Evolutionary conservation across 2,888 invertebrate genomes (phyloP), one percentile per base, ranked within the genome.

Genomic region (Labia minor): DNA sequence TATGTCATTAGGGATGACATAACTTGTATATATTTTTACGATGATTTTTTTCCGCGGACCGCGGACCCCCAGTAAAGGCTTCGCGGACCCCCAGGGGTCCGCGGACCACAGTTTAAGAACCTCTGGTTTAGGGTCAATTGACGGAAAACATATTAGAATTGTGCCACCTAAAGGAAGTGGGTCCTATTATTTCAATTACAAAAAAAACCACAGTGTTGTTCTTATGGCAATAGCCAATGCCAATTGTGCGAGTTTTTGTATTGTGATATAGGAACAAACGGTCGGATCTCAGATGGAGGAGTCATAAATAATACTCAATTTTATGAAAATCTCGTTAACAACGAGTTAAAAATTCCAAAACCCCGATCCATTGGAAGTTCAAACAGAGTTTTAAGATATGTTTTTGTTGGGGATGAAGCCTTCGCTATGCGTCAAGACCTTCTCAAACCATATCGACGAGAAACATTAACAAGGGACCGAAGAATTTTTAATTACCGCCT

Each of bases 141-240:
- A 72, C 67, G 72, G 73, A 19, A 74, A 74, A 68, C 73, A 73
- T 71, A 68, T 74, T 18, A 66, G 63, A 37, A 73, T 73, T 67
- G 67, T 61, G 2, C 65, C 65, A 1, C 65, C 65, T 19, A 61
- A 18, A 20, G 61, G 21, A 1, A 14, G 20, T 61, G 61, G 65
- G 4, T 65, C 65, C 1, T 37, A 65, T 19, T 65, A 61, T 21
- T 65, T 11, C 16, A 65, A 65, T 61, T 65, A 65, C 61, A 65
- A 65, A 21, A 68, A 19, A 66, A 65, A 63, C 21, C 68, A 71
- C 69, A 72, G 70, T 67, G 66, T 73, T 19, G 72, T 72, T 21
- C 64, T 73, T 6, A 67, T 73, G 67, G 72, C 70, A 64, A 69
- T 72, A 20, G 71, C 68, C 65, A 69, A 72, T 67, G 70, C 68